Evolutionary conservation across 2,888 invertebrate species (phyloP).

Genomic region (Plebejus argus): DNA sequence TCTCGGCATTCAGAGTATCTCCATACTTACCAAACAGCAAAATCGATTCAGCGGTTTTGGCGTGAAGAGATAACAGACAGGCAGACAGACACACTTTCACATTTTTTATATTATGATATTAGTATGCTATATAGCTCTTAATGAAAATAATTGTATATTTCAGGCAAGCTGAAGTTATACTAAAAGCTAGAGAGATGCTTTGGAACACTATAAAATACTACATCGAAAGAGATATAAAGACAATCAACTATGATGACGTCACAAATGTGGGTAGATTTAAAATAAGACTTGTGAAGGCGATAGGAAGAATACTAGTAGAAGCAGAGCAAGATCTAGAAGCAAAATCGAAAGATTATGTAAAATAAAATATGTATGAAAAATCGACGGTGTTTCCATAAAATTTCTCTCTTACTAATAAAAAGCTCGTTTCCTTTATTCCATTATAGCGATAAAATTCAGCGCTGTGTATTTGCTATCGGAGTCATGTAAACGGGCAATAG

Average conservation of each 20-base stretch:
- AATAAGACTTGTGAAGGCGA: constrained; percentile 56
- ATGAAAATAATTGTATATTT: constrained; percentile 47
- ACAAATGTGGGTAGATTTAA: constrained; percentile 54
- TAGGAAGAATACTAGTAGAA: constrained; percentile 62
- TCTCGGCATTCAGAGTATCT: no score
- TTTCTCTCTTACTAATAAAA: no score
- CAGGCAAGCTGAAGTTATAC: constrained; percentile 75
- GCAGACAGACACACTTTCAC: no score
- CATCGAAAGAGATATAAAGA: constrained; percentile 62
- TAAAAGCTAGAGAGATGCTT: constrained; percentile 70
- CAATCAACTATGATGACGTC: constrained; percentile 53
- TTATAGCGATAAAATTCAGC: no score
- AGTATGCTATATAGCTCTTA: neutral
- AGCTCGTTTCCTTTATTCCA: no score
- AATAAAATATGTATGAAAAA: neutral
- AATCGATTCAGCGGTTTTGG: no score
- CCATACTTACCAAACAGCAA: no score
- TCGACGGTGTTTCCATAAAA: neutral
- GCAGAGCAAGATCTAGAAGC: constrained; percentile 47
- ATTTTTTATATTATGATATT: no score
- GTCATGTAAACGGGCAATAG: no score
- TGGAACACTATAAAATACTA: constrained; percentile 74
- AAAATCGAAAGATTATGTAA: neutral
- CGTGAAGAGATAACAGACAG: no score
- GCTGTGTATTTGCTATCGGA: no score